A percentile compares a stretch with the other conserved stretches of the same genome.
These are phyloP conservation scores for Empis stercorea DNA, from an alignment of 2,888 invertebrate genomes.

Conservation along the genomic window DNA sequence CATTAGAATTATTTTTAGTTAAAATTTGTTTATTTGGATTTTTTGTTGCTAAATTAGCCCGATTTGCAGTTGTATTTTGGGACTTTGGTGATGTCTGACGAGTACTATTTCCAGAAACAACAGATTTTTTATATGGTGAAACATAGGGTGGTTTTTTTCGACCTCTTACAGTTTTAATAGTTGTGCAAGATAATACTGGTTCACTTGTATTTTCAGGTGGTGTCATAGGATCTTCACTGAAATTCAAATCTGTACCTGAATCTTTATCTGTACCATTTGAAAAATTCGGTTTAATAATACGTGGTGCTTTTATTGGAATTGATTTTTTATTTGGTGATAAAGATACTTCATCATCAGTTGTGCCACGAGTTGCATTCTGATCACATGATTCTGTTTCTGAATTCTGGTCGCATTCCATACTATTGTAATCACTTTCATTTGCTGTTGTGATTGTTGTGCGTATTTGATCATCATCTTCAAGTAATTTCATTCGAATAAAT, in stretches of 20 bases:
- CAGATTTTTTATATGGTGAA: constrained; percentile 41
- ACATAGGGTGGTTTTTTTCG: constrained; percentile 53
- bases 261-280: constrained; percentile 23
- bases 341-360: constrained; percentile 37
- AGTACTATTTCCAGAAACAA: constrained; percentile 24
- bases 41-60: constrained; percentile 31
- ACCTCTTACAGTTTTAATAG: constrained; percentile 27
- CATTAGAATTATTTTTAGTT: constrained; percentile 9
- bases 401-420: constrained; percentile 45
- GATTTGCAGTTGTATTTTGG: constrained; percentile 13
- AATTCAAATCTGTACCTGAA: constrained; percentile 38
- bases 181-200: constrained; percentile 16
- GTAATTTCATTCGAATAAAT: constrained; percentile 3
- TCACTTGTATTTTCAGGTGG: constrained; percentile 9
- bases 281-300: constrained; percentile 13
- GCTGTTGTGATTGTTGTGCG: constrained; percentile 23
- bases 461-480: constrained; percentile 16
- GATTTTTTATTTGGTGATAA: constrained; percentile 20
- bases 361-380: constrained; percentile 18
- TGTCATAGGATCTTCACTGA: constrained; percentile 34
- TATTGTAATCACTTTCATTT: constrained; percentile 29
- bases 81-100: constrained; percentile 27
- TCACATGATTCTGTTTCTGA: constrained; percentile 42
- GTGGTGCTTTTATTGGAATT: constrained; percentile 12
- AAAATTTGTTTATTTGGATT: constrained; percentile 17